Evolutionary conservation across 1,140 invertebrate genomes (phyloP).

Genomic region (Hyles euphorbiae): DNA sequence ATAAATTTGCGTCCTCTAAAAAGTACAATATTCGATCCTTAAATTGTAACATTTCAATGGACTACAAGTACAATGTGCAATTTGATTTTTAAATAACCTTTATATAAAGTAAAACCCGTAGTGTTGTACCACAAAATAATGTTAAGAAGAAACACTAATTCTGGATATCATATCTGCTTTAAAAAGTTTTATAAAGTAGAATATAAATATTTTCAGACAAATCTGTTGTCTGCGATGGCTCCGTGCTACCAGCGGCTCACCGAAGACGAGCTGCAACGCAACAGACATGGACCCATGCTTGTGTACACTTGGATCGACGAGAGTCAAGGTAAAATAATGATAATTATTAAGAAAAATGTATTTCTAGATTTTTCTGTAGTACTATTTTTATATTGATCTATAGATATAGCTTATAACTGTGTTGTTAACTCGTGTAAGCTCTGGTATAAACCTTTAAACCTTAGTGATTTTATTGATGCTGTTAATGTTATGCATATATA

Average conservation of each 20-base stretch:
- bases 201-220: conserved; percentile 55
- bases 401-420: too few species aligned
- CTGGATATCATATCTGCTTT: not conserved
- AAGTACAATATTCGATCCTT: too few species aligned
- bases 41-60: too few species aligned
- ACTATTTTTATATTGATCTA: not conserved
- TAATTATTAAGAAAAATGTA: not conserved
- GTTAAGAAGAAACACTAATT: not conserved
- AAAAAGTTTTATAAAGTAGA: not conserved
- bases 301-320: conserved; percentile 82
- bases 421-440: too few species aligned
- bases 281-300: conserved; percentile 90
- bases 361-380: not conserved
- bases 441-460: too few species aligned
- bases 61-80: too few species aligned
- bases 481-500: too few species aligned
- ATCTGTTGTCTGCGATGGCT: conserved; percentile 86
- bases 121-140: too few species aligned
- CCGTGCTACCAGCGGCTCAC: conserved; percentile 81
- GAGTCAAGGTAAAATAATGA: conserved; percentile 65
- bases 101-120: too few species aligned
- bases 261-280: conserved; percentile 84
- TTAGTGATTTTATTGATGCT: too few species aligned
- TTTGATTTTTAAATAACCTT: too few species aligned
- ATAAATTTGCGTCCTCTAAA: too few species aligned